Evolutionary conservation across 1,140 invertebrate genomes (phyloP).

Genomic region (Batillaria attramentaria): DNA sequence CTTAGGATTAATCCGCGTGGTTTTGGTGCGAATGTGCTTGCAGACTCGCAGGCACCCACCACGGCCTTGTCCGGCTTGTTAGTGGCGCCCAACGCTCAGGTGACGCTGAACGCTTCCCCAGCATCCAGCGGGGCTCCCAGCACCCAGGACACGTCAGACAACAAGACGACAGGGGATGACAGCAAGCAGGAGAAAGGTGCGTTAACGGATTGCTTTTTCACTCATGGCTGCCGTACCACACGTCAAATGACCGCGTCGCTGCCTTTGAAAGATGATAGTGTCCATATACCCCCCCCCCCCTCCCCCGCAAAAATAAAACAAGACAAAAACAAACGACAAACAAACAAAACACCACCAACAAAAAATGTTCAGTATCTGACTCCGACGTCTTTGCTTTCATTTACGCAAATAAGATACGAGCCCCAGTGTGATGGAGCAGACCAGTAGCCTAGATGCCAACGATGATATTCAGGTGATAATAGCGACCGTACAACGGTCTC

Average conservation of each 20-base stretch:
- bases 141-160: slow-evolving; percentile 37
- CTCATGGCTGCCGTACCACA: not conserved
- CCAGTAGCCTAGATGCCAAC: too few relatives aligned
- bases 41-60: slow-evolving; percentile 50
- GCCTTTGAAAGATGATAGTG: not conserved
- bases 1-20: not conserved
- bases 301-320: too few relatives aligned
- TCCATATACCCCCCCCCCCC: not conserved
- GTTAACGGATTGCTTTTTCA: slow-evolving; percentile 11
- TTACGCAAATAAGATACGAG: too few relatives aligned
- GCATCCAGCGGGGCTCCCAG: slow-evolving; percentile 38
- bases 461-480: too few relatives aligned
- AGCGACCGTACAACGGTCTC: too few relatives aligned
- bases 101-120: slow-evolving; percentile 50
- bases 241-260: not conserved
- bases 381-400: too few relatives aligned
- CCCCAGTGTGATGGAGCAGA: too few relatives aligned
- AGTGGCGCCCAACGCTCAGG: slow-evolving; percentile 53
- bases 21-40: not conserved
- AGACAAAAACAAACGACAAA: too few relatives aligned
- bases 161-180: slow-evolving; percentile 25
- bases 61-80: slow-evolving; percentile 56
- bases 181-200: slow-evolving; percentile 43
- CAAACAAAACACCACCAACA: too few relatives aligned
- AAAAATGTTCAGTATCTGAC: too few relatives aligned